Evolutionary conservation across 2,113 vertebrate species (phyloP), one percentile per base, ranked within the genome.

Genomic region (Damaliscus lunatus): DNA sequence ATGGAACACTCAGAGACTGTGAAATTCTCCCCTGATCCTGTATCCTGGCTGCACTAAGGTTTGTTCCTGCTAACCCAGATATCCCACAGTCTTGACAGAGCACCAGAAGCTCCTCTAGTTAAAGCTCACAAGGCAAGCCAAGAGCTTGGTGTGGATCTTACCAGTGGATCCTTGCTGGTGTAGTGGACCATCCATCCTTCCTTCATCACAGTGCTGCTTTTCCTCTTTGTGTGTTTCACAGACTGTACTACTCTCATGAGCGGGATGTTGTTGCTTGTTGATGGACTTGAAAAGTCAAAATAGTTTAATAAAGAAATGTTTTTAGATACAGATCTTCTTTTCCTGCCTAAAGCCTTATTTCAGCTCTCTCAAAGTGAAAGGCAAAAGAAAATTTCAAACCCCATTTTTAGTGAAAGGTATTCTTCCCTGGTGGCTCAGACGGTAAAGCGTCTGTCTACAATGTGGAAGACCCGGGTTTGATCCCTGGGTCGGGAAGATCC

Each of bases 181-280:
- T 99, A 99, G 98, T 99, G 99, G 97, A 99, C 99, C 99, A 99
- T 99, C 99, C 99, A 99, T 6, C 99, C 99, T 94, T 99, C 99
- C 97, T 99, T 99, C 99, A 99, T 99, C 46, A 99, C 99, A 1
- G 99, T 99, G 98, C 99, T 99, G 98, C 99, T 99, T 99, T 99
- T 99, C 99, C 99, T 99, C 98, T 99, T 99, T 1, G 99, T 99
- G 98, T 99, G 99, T 97, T 99, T 99, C 95, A 99, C 99, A 62
- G 99, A 99, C 95, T 99, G 99, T 29, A 99, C 99, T 0, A 99
- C 99, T 98, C 99, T 98, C 99, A 99, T 99, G 97, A 99, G 99
- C 1, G 99, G 99, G 97, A 99, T 99, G 98, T 99, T 99, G 99
- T 99, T 99, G 98, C 99, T 99, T 97, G 99, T 99, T 59, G 99